Conservation (phyloP, 2,113 vertebrate species). For the Pelusios castaneus region DNA sequence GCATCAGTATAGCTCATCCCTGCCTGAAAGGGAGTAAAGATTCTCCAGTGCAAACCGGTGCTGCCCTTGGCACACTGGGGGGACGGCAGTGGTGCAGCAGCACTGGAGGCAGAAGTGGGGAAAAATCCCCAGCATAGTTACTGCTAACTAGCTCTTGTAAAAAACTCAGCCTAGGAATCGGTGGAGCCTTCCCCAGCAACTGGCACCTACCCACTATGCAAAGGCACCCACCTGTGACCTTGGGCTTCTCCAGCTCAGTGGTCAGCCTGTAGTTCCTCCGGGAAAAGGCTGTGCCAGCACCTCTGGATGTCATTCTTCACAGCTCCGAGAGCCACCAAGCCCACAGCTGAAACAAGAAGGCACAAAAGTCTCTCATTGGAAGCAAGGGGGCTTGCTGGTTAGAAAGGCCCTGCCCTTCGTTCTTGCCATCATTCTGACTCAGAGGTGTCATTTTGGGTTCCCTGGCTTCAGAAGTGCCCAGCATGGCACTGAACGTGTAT, state of each 20-base stretch:
- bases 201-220: not conserved
- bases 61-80: not conserved
- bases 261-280: constrained; percentile 89
- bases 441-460: not conserved
- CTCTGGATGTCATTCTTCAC: constrained; percentile 91
- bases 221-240: constrained; percentile 82
- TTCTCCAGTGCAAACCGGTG: not conserved
- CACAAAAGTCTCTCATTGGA: not conserved
- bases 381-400: not conserved
- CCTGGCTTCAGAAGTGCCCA: not conserved
- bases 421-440: not conserved
- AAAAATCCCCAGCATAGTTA: not conserved
- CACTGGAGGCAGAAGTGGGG: not conserved
- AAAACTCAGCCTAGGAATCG: not conserved
- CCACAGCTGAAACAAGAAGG: not conserved
- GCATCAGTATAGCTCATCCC: not conserved
- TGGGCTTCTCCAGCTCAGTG: constrained; percentile 89
- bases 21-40: not conserved
- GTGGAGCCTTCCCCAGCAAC: not conserved
- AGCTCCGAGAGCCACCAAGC: constrained; percentile 51
- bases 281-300: constrained; percentile 83
- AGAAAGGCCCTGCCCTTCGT: not conserved
- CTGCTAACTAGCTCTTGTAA: fast-evolving
- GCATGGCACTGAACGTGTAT: not conserved
- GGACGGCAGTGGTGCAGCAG: not conserved